phyloP scores from a whole-genome alignment of 1,140 invertebrate species.

The Hylaeus anthracinus region DNA sequence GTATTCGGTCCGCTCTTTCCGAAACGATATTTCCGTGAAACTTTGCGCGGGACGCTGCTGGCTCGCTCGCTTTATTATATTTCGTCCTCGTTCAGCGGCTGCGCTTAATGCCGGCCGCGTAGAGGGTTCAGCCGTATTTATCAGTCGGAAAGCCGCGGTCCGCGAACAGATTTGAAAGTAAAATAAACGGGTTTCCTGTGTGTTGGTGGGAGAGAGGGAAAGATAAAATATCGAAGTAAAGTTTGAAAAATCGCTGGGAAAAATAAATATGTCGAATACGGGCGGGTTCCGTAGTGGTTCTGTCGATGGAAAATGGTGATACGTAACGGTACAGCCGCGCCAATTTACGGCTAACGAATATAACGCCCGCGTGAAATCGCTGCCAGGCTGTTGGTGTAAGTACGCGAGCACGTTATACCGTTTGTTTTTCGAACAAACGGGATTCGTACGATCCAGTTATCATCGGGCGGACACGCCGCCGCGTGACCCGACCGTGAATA shows the following conservation, averaged over 20 bases:
- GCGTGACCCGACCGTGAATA: conserved; percentile 1
- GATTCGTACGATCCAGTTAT: conserved; percentile 21
- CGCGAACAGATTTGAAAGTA: not conserved
- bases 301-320: not conserved
- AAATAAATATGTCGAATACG: conserved; percentile 12
- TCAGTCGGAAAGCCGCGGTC: not conserved
- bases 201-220: no score
- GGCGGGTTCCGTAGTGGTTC: no score
- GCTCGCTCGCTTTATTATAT: not conserved
- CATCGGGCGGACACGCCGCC: not conserved
- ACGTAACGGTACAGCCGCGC: not conserved
- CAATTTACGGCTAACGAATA: conserved; percentile 26
- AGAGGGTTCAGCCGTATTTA: not conserved
- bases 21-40: conserved; percentile 15
- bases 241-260: conserved; percentile 11
- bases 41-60: not conserved
- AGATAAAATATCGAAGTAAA: conserved; percentile 1
- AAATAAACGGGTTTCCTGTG: not conserved
- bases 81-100: not conserved
- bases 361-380: conserved; percentile 1
- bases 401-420: no score
- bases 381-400: not conserved
- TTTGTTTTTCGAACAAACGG: conserved; percentile 24
- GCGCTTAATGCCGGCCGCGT: not conserved
- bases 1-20: not conserved